A percentile compares a stretch with the other conserved stretches of the same genome.
phyloP scores from a whole-genome alignment of 64 coral and sea anemone species.

The Porites lutea region DNA sequence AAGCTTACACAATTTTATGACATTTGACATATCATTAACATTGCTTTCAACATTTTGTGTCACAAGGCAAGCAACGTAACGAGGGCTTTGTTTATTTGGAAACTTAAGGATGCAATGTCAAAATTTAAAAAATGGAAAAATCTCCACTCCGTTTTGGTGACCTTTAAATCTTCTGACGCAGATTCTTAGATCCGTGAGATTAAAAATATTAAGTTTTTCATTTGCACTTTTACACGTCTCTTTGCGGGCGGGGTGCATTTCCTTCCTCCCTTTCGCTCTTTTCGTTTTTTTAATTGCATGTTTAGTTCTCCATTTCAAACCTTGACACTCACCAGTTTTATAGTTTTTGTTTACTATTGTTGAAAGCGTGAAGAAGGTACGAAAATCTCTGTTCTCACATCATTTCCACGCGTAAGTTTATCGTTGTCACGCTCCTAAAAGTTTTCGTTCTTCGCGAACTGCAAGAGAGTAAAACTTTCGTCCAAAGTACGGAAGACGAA shows the following conservation, averaged over 20 bases:
- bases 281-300: no score
- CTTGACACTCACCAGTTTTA: not conserved
- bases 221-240: no score
- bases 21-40: slow-evolving; percentile 24
- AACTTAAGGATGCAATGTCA: not conserved
- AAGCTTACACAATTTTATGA: slow-evolving; percentile 11
- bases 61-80: slow-evolving; percentile 1
- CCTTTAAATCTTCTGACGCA: no score
- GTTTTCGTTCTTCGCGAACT: not conserved
- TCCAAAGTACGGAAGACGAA: no score
- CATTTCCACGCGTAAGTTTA: not conserved
- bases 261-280: no score
- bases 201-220: no score
- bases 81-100: not conserved
- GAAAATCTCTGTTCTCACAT: slow-evolving; percentile 7
- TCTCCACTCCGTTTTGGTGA: no score
- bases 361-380: not conserved
- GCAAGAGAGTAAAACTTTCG: not conserved
- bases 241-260: no score
- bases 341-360: no score
- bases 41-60: slow-evolving; percentile 12
- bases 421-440: not conserved
- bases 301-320: not conserved
- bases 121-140: no score
- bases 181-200: no score